Evolutionary conservation across 35 echinoderm and acorn worm species (phyloP).

Genomic region (Lytechinus variegatus): DNA sequence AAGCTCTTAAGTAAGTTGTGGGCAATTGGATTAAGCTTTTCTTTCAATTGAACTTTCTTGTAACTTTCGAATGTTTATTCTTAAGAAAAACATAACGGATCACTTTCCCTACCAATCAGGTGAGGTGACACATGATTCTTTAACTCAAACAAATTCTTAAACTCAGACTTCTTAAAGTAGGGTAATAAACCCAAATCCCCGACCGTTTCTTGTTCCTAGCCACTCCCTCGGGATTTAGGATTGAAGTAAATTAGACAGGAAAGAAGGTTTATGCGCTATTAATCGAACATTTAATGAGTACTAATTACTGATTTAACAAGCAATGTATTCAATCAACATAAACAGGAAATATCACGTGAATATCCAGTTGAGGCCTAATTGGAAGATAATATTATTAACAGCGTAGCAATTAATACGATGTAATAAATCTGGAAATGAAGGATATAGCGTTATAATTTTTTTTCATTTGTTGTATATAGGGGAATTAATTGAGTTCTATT

Average conservation of each 20-base stretch:
- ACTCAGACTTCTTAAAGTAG: not conserved
- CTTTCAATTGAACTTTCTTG: too few relatives aligned
- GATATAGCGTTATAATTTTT: not conserved
- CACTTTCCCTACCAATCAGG: too few relatives aligned
- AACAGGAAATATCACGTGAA: constrained; percentile 12
- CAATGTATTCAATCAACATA: not conserved
- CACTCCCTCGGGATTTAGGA: not conserved
- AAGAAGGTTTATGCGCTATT: not conserved
- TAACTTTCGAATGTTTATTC: too few relatives aligned
- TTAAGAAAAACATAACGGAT: not conserved
- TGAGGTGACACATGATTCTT: not conserved
- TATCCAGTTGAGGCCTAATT: not conserved
- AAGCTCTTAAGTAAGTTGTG: too few relatives aligned
- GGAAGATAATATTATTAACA: not conserved
- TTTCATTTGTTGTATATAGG: too few relatives aligned
- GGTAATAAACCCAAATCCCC: not conserved
- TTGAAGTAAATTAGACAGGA: not conserved
- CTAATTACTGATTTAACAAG: not conserved
- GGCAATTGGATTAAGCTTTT: too few relatives aligned
- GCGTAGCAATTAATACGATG: not conserved
- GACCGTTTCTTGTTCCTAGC: not conserved
- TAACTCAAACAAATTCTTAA: not conserved
- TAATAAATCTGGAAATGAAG: not conserved
- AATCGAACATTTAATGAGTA: not conserved
- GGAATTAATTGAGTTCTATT: too few relatives aligned